These are phyloP conservation scores for Otocyon megalotis DNA, from an alignment of 2,113 vertebrate species.

Conservation along the genomic window DNA sequence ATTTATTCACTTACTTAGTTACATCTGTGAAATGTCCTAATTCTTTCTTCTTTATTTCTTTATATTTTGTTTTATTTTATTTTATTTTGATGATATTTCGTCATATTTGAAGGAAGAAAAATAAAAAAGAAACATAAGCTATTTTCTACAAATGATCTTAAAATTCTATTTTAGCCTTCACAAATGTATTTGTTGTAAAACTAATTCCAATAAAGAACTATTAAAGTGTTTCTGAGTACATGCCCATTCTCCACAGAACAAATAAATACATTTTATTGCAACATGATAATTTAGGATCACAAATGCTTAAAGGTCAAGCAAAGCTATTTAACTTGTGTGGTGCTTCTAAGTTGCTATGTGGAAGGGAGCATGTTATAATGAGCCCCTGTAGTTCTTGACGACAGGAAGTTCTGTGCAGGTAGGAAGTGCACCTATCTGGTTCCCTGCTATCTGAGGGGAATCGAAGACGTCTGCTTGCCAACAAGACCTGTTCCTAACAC, in stretches of 20 bases:
- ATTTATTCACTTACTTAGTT: conserved; percentile 20
- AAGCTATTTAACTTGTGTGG: neutral
- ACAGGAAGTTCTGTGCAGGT: rapidly evolving
- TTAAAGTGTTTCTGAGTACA: neutral
- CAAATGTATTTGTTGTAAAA: neutral
- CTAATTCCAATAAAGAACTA: neutral
- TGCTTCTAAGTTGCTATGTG: neutral
- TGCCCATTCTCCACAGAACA: neutral
- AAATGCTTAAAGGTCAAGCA: neutral
- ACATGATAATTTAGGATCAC: neutral
- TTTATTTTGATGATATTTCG: neutral
- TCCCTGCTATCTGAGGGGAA: neutral
- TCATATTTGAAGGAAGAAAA: neutral
- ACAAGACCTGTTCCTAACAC: neutral
- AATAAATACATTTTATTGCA: neutral
- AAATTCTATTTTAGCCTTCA: neutral
- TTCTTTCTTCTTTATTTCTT: neutral
- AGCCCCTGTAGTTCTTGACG: neutral
- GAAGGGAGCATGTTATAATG: neutral
- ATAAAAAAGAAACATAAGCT: neutral
- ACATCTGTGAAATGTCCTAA: neutral
- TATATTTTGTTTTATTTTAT: neutral
- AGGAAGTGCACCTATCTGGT: neutral
- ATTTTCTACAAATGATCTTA: neutral
- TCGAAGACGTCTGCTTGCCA: rapidly evolving